A percentile compares a stretch with the other conserved stretches of the same genome.
These are phyloP conservation scores for Pogonophryne albipinna DNA, from an alignment of 2,797 vertebrate genomes.

Conservation along the genomic window DNA sequence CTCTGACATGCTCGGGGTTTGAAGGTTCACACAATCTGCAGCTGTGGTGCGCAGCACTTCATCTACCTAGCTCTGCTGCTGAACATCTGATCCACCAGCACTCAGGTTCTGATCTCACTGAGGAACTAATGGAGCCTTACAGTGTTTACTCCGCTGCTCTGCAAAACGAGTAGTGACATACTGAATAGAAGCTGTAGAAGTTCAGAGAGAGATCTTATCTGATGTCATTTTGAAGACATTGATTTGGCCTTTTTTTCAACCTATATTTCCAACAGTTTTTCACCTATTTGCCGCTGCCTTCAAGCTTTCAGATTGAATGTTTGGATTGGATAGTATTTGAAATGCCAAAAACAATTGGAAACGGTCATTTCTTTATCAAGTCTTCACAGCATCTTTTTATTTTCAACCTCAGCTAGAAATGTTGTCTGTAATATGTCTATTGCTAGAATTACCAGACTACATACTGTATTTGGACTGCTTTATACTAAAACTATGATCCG, in stretches of 20 bases:
- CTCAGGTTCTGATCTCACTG: background rate
- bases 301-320: conserved; percentile 4
- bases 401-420: background rate
- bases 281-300: background rate
- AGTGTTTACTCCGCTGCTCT: background rate
- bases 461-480: background rate
- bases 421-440: background rate
- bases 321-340: background rate
- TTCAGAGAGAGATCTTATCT: background rate
- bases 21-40: background rate
- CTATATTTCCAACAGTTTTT: background rate
- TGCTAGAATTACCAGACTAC: background rate
- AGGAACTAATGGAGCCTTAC: background rate
- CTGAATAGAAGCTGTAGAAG: background rate
- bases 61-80: background rate
- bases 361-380: background rate
- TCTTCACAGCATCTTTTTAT: background rate
- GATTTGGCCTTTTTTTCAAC: background rate
- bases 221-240: background rate
- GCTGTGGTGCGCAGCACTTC: background rate
- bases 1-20: background rate
- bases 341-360: conserved; percentile 7
- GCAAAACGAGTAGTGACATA: background rate
- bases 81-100: too few relatives aligned
- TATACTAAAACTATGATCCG: background rate